Evolutionary conservation across 1,140 invertebrate genomes (phyloP), one percentile per base, ranked within the genome.

Genomic region (Nomia melanderi): DNA sequence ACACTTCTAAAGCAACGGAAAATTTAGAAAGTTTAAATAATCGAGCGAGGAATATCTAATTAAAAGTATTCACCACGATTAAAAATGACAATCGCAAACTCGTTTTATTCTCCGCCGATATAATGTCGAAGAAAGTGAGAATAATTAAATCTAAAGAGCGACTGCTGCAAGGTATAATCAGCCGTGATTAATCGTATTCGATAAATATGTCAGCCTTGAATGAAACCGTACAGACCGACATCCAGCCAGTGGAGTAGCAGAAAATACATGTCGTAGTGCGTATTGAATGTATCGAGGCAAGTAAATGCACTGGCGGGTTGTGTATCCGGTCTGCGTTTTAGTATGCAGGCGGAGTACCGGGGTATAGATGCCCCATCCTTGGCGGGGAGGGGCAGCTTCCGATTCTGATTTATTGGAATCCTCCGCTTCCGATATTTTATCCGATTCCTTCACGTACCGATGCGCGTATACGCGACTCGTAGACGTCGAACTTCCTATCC

Each of bases 291-390:
- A 88, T 90, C 80, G 85, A 89, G 86, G 81, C 83, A 77, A 87
- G 81, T 86, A 90, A 85, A 90, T 88, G 84, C 86, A 87, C 77
- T 87, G 88, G 79, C 86, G 83, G 80, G 86, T 88, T 88, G 88
- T 90, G 88, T 92, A 92, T 92, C 91, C 91, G 90, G 91, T 92
- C 88, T 89, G 78, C 59, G 83, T 78, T 91, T 92, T 91, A 92
- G 89, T 91, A 92, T 91, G 89, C 91, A 91, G 86, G 82, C 87
- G 62, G 87, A 83, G 89, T 88, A 64, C 71, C 86, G 77, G 82
- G 88, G 87, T 88, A 81, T 81, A 86, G 84, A 84, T 87, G 86
- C 81, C 84, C 81, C 76, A 80, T 81, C 76, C 81, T 81, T 78
- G 84, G 79, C 44, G 75, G 78, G 47, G 82, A 44, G 78, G 83